Evolutionary conservation across 2,113 vertebrate genomes (phyloP), one percentile per base, ranked within the genome.

Genomic region (Phylloscopus trochilus): DNA sequence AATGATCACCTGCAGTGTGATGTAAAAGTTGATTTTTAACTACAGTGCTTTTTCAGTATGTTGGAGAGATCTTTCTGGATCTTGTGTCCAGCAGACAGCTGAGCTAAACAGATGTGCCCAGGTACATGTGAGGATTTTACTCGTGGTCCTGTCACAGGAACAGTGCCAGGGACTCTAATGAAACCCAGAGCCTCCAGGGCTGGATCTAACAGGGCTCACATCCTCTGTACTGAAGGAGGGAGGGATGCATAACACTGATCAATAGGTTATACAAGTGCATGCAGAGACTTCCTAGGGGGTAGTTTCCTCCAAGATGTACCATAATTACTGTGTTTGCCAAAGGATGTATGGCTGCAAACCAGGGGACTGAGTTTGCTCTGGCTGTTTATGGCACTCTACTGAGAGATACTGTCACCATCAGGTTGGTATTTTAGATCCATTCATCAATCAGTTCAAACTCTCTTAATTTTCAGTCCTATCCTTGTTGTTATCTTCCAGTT

Each of bases 261-360:
- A 21, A 63, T 85, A 37, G 41, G 37, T 95, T 97, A 92, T 55
- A 66, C 26, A 82, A 79, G 74, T n/a, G 44, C 87, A 46, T 24
- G 52, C 28, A 66, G 91, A 76, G 63, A 58, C 67, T 43, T 37
- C 39, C 51, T 31, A 20, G 63, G 69, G 66, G 70, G 43, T 51
- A 0, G 28, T 89, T 93, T 78, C 68, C 53, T 92, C 35, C 49
- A 33, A 49, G 62, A 26, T 67, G 26, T 13, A 18, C 70, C 35
- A 4, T 79, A 83, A 82, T 92, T 81, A 35, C 27, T 55, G 37
- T 30, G 41, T 17, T 93, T 53, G 46, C 41, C 30, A n/a, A 43
- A 52, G 27, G 43, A 8, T 18, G 35, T 47, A 4, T 41, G 37
- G 53, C 17, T 74, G 49, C 51, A 43, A 41, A 60, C 13, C 7